phyloP scores from a whole-genome alignment of 2,797 vertebrate genomes.

The Fratercula arctica region DNA sequence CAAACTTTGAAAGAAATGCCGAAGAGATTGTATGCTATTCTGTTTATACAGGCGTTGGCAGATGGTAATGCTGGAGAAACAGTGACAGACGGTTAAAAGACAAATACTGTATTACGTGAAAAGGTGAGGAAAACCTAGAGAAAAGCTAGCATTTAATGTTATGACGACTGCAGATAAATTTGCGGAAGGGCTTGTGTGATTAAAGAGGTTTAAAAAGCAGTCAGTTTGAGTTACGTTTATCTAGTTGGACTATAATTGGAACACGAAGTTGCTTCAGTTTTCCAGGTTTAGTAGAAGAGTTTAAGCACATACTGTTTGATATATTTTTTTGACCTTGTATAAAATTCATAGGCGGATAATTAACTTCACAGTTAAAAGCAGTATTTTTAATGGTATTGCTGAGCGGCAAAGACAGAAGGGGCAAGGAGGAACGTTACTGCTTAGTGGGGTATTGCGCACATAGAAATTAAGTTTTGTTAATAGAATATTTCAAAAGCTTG shows the following conservation, averaged over 20 bases:
- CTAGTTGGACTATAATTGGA: neutral
- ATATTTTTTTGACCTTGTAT: neutral
- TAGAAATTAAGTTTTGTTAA: neutral
- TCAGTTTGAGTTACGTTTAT: neutral
- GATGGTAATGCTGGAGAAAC: neutral
- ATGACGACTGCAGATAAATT: neutral
- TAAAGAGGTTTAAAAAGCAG: neutral
- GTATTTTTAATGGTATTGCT: neutral
- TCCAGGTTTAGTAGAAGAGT: neutral
- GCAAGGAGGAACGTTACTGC: neutral
- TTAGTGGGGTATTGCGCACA: neutral
- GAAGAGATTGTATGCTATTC: accelerated
- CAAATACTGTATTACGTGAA: neutral
- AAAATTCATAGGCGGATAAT: neutral
- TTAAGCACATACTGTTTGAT: neutral
- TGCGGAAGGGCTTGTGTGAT: neutral
- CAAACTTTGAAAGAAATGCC: neutral
- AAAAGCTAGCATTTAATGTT: neutral
- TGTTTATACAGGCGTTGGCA: neutral
- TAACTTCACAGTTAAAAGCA: neutral
- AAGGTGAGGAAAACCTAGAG: neutral
- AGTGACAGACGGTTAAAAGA: neutral
- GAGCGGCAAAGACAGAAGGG: neutral
- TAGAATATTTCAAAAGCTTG: neutral
- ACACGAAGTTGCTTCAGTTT: neutral